These are phyloP conservation scores for Epirrita christyi DNA, from an alignment of 2,888 invertebrate genomes.

Conservation along the genomic window DNA sequence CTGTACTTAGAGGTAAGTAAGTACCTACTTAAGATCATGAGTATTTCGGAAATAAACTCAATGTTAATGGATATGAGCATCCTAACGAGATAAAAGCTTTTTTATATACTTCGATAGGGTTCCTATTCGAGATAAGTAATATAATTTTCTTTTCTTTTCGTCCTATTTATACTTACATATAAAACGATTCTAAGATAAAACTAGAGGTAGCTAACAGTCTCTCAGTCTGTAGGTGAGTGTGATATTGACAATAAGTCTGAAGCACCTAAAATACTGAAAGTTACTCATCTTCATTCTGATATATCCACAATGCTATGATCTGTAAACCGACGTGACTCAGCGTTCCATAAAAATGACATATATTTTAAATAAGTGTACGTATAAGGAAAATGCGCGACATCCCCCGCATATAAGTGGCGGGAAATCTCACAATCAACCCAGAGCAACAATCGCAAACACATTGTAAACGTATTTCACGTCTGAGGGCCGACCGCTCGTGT, in stretches of 20 bases:
- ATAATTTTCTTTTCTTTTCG: not conserved
- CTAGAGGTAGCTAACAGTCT: too few relatives aligned
- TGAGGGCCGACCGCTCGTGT: slow-evolving; percentile 55
- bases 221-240: too few relatives aligned
- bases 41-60: slow-evolving; percentile 2
- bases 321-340: slow-evolving; percentile 18
- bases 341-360: slow-evolving; percentile 33
- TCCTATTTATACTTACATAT: not conserved
- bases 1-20: not conserved
- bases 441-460: slow-evolving; percentile 59
- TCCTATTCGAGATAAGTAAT: not conserved
- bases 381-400: slow-evolving; percentile 54
- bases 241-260: too few relatives aligned
- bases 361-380: slow-evolving; percentile 39
- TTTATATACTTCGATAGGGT: not conserved
- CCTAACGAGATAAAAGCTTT: slow-evolving; percentile 6
- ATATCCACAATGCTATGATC: slow-evolving; percentile 16
- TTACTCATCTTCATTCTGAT: slow-evolving; percentile 2
- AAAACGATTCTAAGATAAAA: not conserved
- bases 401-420: slow-evolving; percentile 72
- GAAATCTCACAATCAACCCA: slow-evolving; percentile 61
- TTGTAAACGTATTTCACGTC: slow-evolving; percentile 64
- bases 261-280: not conserved
- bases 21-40: not conserved
- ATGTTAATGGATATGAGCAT: slow-evolving; percentile 3